These are phyloP conservation scores for Periplaneta americana DNA, from an alignment of 1,140 invertebrate species.

Conservation along the genomic window DNA sequence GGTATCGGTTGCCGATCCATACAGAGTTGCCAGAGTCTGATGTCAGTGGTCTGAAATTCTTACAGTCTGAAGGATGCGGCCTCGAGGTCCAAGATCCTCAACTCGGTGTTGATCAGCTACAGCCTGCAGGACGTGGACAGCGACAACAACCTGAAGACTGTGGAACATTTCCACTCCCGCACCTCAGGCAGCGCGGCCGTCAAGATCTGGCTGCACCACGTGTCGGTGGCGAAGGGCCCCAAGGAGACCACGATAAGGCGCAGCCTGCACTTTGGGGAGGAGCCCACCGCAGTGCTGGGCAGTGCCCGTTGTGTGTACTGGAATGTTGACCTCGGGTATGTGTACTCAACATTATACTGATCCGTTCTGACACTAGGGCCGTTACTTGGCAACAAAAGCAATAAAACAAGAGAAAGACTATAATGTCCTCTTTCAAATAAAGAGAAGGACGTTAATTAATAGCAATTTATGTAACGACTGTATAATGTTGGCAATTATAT, in stretches of 20 bases:
- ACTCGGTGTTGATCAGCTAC: neutral
- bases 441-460: too few species aligned
- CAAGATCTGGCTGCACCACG: neutral
- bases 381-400: too few species aligned
- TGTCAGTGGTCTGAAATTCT: too few species aligned
- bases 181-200: neutral
- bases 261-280: constrained; percentile 19
- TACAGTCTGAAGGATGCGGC: neutral
- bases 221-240: constrained; percentile 1
- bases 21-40: neutral
- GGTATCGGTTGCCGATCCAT: neutral
- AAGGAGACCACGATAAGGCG: constrained; percentile 10
- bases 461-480: too few species aligned
- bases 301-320: constrained; percentile 21
- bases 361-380: too few species aligned
- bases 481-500: too few species aligned
- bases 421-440: too few species aligned
- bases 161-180: neutral
- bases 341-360: too few species aligned
- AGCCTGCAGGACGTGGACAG: neutral
- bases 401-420: too few species aligned
- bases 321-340: constrained; percentile 12
- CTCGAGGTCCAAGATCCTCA: neutral
- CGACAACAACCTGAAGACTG: neutral
- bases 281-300: constrained; percentile 16